Evolutionary conservation across 2,113 vertebrate species (phyloP), one percentile per base, ranked within the genome.

Genomic region (Coreoperca whiteheadi): DNA sequence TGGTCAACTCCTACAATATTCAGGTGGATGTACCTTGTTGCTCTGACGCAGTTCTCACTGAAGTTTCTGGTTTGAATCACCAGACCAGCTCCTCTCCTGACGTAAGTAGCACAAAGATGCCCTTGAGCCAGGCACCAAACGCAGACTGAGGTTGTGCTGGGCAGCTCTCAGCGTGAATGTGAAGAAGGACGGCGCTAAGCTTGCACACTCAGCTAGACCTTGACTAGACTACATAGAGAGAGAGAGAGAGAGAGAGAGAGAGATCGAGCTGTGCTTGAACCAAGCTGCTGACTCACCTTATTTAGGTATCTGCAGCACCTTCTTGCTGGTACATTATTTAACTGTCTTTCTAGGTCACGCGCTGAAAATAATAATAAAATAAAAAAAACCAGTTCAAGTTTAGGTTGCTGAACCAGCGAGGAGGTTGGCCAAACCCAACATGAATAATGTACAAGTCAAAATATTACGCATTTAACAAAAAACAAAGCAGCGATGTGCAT

Each of bases 251-350:
- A 28, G 6, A 1, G 32, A 34, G 32, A 39, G 37, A 39, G 37
- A 39, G 37, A 39, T 46, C 43, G 56, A 54, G 70, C 37, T 60
- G 25, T 32, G 74, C 72, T 63, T 60, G 69, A 63, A 54, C 46
- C 53, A 8, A 61, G n/a, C 51, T 71, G 90, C 87, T 89, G 87
- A 86, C 74, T 80, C 20, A 65, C 61, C 30, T 5, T 11, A 4
- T 77, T 78, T 72, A 63, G 65, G 9, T 32, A 8, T 54, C 74
- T 57, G 39, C 77, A 28, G 54, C 50, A 59, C 20, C 51, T 61
- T 61, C 77, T 0, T 4, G 37, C 73, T 18, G 57, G 48, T 60
- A 46, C 90, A 82, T 88, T 82, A 84, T 81, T 91, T 67, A 81
- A 10, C 41, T 4, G 51, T 56, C 14, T 87, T 79, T 84, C 18